Conservation (phyloP, 2,888 invertebrate genomes). For the Ceraclea dissimilis region DNA sequence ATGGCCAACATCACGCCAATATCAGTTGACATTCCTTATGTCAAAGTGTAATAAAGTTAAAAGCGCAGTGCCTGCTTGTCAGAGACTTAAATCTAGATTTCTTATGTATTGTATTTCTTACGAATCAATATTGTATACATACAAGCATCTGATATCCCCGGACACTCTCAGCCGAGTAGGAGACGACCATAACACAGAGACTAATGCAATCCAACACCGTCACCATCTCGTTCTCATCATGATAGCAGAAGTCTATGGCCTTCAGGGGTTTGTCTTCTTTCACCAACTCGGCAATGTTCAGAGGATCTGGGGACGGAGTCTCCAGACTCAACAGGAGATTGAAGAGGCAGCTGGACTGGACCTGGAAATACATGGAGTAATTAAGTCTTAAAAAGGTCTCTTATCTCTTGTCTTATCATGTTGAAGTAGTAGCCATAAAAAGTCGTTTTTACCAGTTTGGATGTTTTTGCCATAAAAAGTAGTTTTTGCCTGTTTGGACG, state of each 20-base stretch:
- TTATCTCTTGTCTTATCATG: no score
- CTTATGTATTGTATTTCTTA: no score
- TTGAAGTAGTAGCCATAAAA: no score
- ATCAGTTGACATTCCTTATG: no score
- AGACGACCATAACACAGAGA: slow-evolving; percentile 98
- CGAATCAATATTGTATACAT: no score
- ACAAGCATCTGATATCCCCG: slow-evolving; percentile 88
- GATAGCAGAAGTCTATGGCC: slow-evolving; percentile 97
- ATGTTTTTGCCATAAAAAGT: no score
- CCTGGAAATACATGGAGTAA: slow-evolving; percentile 52
- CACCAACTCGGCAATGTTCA: slow-evolving; percentile 86
- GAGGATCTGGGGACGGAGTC: slow-evolving; percentile 88
- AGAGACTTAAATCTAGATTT: no score
- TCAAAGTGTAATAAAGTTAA: no score
- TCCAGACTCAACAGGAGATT: slow-evolving; percentile 86
- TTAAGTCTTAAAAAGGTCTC: neutral
- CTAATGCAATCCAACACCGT: slow-evolving; percentile 95
- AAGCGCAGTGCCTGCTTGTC: no score
- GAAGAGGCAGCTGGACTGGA: slow-evolving; percentile 86
- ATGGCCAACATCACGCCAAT: no score
- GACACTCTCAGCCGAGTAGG: slow-evolving; percentile 94
- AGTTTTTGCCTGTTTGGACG: no score
- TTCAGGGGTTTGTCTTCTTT: slow-evolving; percentile 87
- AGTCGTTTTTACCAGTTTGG: no score
- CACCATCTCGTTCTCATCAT: slow-evolving; percentile 96